These are phyloP conservation scores for Cylloceria caligata DNA, from an alignment of 2,888 invertebrate genomes.

Conservation along the genomic window DNA sequence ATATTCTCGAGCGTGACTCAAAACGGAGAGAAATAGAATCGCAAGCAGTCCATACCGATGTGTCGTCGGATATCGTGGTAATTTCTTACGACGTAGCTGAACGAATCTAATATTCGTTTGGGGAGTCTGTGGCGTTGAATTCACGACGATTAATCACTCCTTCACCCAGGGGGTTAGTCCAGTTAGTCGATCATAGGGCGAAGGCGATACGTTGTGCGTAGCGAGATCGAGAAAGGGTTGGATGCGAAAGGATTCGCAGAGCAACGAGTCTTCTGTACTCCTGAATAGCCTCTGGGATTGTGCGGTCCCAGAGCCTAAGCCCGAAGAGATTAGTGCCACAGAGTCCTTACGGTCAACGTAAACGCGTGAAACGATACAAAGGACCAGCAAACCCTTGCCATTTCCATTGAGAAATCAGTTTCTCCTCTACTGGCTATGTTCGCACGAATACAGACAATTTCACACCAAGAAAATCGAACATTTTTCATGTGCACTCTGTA, in stretches of 20 bases:
- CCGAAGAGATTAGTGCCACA: constrained; percentile 75
- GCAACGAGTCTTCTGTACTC: constrained; percentile 64
- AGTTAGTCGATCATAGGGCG: constrained; percentile 43
- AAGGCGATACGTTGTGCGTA: constrained; percentile 1
- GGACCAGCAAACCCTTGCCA: constrained; percentile 36
- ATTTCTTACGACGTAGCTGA: constrained; percentile 48
- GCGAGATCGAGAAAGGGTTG: constrained; percentile 49
- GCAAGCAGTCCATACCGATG: constrained; percentile 41
- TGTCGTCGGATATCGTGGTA: constrained; percentile 42
- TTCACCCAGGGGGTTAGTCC: constrained; percentile 28
- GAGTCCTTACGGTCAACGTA: constrained; percentile 69
- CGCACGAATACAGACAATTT: neutral
- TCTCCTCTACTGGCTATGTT: neutral
- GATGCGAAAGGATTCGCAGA: constrained; percentile 63
- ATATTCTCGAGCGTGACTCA: constrained; percentile 3
- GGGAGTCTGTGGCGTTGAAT: constrained; percentile 33
- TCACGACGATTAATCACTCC: constrained; percentile 60
- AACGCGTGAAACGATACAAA: constrained; percentile 72
- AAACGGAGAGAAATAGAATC: constrained; percentile 26
- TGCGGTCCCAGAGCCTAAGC: constrained; percentile 73
- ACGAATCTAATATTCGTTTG: constrained; percentile 55
- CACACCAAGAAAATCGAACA: neutral
- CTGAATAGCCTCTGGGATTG: constrained; percentile 79
- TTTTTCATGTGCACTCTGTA: no score
- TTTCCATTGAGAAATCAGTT: constrained; percentile 24